Evolutionary conservation across 2,888 invertebrate species (phyloP).

Genomic region (Catocala sponsa): DNA sequence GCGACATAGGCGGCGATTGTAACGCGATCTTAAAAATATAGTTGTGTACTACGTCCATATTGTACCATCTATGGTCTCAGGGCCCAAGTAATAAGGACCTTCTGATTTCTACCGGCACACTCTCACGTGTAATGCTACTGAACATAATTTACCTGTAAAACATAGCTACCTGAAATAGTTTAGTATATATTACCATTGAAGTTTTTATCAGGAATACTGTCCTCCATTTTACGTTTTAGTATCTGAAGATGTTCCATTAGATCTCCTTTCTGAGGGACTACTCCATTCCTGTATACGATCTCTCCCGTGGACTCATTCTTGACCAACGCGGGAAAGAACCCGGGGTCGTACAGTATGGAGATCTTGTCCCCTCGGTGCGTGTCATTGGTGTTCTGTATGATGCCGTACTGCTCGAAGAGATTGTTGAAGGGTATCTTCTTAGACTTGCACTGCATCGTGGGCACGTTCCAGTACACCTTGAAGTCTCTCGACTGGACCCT

Average conservation of each 20-base stretch:
- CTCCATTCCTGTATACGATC: constrained; percentile 90
- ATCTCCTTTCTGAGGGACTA: constrained; percentile 93
- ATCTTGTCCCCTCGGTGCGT: constrained; percentile 90
- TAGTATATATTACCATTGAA: constrained; percentile 84
- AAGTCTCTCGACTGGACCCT: constrained; percentile 69
- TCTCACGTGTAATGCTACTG: too few relatives aligned
- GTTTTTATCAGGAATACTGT: constrained; percentile 88
- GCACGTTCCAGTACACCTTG: constrained; percentile 92
- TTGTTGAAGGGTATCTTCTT: constrained; percentile 89
- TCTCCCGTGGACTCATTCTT: constrained; percentile 82
- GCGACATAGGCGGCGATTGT: too few relatives aligned
- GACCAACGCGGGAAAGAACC: constrained; percentile 90
- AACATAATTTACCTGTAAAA: too few relatives aligned
- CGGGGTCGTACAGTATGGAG: constrained; percentile 92
- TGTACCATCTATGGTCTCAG: too few relatives aligned
- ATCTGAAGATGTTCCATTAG: constrained; percentile 89
- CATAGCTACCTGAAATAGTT: too few relatives aligned
- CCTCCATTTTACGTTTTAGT: constrained; percentile 86
- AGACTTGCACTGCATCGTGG: constrained; percentile 91
- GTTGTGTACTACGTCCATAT: too few relatives aligned
- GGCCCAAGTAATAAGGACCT: too few relatives aligned
- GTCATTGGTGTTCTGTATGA: constrained; percentile 90
- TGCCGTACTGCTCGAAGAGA: constrained; percentile 88
- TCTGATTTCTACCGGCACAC: too few relatives aligned
- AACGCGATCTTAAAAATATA: too few relatives aligned